Evolutionary conservation across 2,888 invertebrate species (phyloP).

Genomic region (Diplazon laetatorius): DNA sequence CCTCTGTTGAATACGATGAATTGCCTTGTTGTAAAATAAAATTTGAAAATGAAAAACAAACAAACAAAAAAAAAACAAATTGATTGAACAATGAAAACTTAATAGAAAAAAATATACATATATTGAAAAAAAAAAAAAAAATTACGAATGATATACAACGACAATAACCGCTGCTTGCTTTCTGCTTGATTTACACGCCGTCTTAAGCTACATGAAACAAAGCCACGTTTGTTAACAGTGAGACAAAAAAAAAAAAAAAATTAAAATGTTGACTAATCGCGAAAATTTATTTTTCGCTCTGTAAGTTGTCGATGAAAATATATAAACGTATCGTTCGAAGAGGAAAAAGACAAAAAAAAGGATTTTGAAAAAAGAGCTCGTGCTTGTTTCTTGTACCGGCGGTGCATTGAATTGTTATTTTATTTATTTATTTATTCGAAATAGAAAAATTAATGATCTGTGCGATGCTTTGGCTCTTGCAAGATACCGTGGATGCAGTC

Average conservation of each 20-base stretch:
- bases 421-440: conserved; percentile 59
- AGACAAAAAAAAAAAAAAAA: neutral
- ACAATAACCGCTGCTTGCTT: conserved; percentile 79
- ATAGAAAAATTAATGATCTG: conserved; percentile 76
- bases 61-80: conserved; percentile 59
- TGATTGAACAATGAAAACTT: too few relatives aligned
- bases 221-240: conserved; percentile 40
- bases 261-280: too few relatives aligned
- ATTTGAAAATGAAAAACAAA: conserved; percentile 69
- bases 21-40: conserved; percentile 81
- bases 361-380: conserved; percentile 73
- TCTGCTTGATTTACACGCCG: conserved; percentile 76
- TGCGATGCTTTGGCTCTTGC: conserved; percentile 80
- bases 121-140: conserved; percentile 65
- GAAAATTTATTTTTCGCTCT: too few relatives aligned
- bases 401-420: conserved; percentile 71
- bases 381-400: conserved; percentile 73
- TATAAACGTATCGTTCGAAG: neutral
- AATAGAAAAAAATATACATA: too few relatives aligned
- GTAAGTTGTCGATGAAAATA: neutral
- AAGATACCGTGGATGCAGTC: conserved; percentile 77
- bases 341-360: neutral
- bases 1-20: conserved; percentile 79
- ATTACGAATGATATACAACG: conserved; percentile 73
- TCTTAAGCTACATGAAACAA: conserved; percentile 63